Conservation (phyloP, 2,113 vertebrate species). For the Fregetta grallaria region DNA sequence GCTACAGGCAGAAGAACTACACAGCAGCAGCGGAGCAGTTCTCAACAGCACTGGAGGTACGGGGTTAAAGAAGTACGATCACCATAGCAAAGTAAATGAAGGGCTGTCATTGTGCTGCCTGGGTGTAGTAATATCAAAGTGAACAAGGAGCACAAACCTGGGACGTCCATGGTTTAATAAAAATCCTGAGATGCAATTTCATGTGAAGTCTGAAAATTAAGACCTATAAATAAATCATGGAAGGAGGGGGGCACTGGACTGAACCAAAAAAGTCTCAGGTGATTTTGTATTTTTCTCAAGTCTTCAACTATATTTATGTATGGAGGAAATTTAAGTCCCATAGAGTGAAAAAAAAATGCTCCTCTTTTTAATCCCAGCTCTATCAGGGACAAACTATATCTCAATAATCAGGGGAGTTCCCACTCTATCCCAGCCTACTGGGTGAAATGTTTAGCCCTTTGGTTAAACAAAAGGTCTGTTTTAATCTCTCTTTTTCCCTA, state of each 20-base stretch:
- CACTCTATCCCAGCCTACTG: not conserved
- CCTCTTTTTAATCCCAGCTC: not conserved
- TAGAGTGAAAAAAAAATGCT: not conserved
- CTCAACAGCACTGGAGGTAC: slow-evolving; percentile 72
- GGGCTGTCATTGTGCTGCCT: not conserved
- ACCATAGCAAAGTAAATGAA: not conserved
- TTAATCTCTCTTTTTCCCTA: not conserved
- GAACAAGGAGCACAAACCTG: not conserved
- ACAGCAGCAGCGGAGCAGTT: slow-evolving; percentile 55
- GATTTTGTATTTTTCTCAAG: not conserved
- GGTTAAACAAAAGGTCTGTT: not conserved
- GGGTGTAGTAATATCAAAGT: not conserved
- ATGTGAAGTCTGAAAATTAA: not conserved
- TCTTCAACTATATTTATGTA: not conserved
- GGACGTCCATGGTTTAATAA: not conserved
- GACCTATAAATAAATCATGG: not conserved
- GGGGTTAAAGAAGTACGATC: not conserved
- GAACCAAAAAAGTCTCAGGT: not conserved
- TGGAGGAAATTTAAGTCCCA: not conserved
- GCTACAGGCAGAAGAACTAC: slow-evolving; percentile 73
- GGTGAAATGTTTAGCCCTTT: not conserved
- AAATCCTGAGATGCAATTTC: not conserved
- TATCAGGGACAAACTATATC: not conserved
- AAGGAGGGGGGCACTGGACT: not conserved
- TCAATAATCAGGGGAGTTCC: not conserved